phyloP scores from a whole-genome alignment of 2,797 vertebrate species.

The Varecia variegata region DNA sequence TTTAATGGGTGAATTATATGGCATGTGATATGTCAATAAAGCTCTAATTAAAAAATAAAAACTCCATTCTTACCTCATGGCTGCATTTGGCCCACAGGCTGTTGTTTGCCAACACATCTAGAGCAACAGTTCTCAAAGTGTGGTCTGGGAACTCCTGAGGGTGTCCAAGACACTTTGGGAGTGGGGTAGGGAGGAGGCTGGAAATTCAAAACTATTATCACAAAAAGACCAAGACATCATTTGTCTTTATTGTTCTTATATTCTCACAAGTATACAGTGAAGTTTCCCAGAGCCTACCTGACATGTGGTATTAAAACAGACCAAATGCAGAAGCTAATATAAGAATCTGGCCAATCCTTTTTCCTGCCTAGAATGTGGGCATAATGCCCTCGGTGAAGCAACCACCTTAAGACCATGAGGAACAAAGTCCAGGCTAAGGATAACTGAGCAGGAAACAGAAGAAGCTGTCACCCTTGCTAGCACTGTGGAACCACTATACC shows the following conservation, averaged over 20 bases:
- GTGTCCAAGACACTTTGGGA: not conserved
- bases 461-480: fast-evolving
- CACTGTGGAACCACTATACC: fast-evolving
- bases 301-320: not conserved
- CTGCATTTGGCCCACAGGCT: not conserved
- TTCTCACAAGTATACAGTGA: not conserved
- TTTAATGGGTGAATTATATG: not conserved
- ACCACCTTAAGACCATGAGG: not conserved
- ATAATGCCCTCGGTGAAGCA: not conserved
- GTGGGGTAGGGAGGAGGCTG: not conserved
- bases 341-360: not conserved
- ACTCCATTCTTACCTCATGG: not conserved
- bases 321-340: not conserved
- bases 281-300: not conserved
- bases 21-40: not conserved
- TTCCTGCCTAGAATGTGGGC: not conserved
- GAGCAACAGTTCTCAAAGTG: not conserved
- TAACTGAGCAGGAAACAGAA: not conserved
- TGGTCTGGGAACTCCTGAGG: not conserved
- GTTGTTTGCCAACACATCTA: not conserved
- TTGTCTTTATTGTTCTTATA: not conserved
- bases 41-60: not conserved
- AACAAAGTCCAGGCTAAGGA: not conserved
- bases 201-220: not conserved
- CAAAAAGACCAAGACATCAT: not conserved